Evolutionary conservation across 2,888 invertebrate species (phyloP), one percentile per base, ranked within the genome.

Genomic region (Drosophila pseudotalamancana): DNA sequence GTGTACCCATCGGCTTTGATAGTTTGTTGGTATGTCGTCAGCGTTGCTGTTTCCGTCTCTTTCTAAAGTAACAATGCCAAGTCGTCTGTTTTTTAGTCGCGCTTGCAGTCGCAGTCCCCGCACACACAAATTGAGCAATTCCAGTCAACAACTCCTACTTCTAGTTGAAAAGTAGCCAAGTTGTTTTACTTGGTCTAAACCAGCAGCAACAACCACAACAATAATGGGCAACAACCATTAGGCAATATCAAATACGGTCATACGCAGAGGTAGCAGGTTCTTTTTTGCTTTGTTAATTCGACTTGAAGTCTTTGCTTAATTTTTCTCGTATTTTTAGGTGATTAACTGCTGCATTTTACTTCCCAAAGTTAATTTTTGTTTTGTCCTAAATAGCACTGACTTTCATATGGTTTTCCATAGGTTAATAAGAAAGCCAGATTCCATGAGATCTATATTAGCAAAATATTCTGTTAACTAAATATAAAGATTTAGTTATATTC

Each of bases 121-220:
- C 65, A 74, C 80, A 80, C 87, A 81, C 85, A 87, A 83, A 83
- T 83, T 83, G 87, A 87, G 87, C 83, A 83, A 87, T 83, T 87
- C 86, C 78, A 87, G 85, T 81, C 85, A 82, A 85, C 78, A 85
- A 83, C 85, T 87, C 78, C 87, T 81, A 81, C 81, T 84, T 87
- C 85, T 75, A 77, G 75, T 72, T 84, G 82, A 81, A 77, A 87
- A 87, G 72, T 77, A 81, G 73, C 82, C 74, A 81, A 69, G 70
- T 71, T 72, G 81, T 78, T 74, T 70, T 77, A 45, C 69, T 49
- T 61, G 48, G 65, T 54, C 59, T 62, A 55, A 85, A 85, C 69
- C 68, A 53, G 18, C 50, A 51, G 42, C 68, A 63, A n/a, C 50
- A 55, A 18, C 53, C 39, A 11, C 50, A 59, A 45, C 56, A 54